Percentiles rank a stretch among this genome's conserved stretches.
Evolutionary conservation across 2,113 vertebrate genomes (phyloP).

Genomic region (Promerops cafer): DNA sequence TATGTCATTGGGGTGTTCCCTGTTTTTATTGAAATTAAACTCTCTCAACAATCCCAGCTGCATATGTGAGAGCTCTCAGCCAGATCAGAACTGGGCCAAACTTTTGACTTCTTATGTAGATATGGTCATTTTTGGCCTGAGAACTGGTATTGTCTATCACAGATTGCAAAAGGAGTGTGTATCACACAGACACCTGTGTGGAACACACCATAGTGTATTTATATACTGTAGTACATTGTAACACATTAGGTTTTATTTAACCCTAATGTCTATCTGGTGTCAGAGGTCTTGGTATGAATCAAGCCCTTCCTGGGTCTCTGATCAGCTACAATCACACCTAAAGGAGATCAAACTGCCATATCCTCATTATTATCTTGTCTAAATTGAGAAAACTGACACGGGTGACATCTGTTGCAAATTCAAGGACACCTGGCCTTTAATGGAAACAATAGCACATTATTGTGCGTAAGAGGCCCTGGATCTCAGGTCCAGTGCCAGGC

Average conservation of each 20-base stretch:
- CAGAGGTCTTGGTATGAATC: not conserved
- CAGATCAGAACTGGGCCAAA: not conserved
- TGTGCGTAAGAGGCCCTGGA: not conserved
- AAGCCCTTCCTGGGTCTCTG: not conserved
- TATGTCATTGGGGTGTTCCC: not conserved
- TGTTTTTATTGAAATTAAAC: not conserved
- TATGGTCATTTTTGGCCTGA: not conserved
- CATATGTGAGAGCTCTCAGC: not conserved
- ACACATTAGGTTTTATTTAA: not conserved
- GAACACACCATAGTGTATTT: not conserved
- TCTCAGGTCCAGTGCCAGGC: fast-evolving
- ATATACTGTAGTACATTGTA: not conserved
- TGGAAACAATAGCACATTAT: not conserved
- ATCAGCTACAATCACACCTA: not conserved
- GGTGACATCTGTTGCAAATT: not conserved
- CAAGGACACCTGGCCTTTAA: too few relatives aligned
- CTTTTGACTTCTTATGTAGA: not conserved
- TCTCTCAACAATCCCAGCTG: not conserved
- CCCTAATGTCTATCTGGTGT: not conserved
- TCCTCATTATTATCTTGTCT: not conserved
- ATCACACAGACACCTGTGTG: not conserved
- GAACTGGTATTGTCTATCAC: not conserved
- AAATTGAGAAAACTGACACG: not conserved
- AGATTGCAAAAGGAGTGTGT: not conserved
- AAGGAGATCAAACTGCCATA: not conserved